Evolutionary conservation across 2,113 vertebrate species (phyloP), one percentile per base, ranked within the genome.

Genomic region (Petroica traversi): DNA sequence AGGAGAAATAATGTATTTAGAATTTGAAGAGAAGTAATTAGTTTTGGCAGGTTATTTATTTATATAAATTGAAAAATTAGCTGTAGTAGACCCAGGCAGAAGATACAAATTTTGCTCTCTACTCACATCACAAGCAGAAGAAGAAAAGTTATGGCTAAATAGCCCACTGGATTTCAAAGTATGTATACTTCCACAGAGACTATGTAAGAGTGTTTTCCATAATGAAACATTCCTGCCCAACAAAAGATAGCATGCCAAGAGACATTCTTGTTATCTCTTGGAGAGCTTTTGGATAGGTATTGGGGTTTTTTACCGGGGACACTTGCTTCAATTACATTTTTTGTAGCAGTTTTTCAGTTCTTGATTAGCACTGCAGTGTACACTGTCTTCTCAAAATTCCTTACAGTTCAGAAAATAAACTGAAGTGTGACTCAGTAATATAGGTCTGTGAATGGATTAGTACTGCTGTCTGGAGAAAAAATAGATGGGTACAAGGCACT

Each of bases 21-120:
- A 97, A 97, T 97, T 96, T 97, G 97, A 98, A 97, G 95, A 97
- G 92, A 97, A 97, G 89, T 97, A 98, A 98, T 98, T 98, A 96
- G 94, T 89, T 98, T 98, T 98, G 98, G 95, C 97, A 98, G 95
- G 97, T 97, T 98, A 98, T 97, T 98, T 98, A 97, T 98, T 97
- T 98, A 98, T 98, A 98, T 97, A 98, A 98, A 98, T 97, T 97
- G 94, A 97, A 98, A 98, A 98, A 97, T 96, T 98, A 98, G 87
- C 88, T 97, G 76, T 93, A 95, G 79, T 67, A 94, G 89, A 93
- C 64, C 67, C 80, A 97, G 66, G 76, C 71, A 55, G 91, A 66
- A 91, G 66, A 96, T 81, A 93, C 19, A 94, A 97, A 86, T 49
- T 94, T 97, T 92, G 54, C 84, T 92, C 52, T 84, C 40, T 89